These are phyloP conservation scores for Anisognathus igniventris DNA, from an alignment of 2,797 vertebrate species.

Conservation along the genomic window DNA sequence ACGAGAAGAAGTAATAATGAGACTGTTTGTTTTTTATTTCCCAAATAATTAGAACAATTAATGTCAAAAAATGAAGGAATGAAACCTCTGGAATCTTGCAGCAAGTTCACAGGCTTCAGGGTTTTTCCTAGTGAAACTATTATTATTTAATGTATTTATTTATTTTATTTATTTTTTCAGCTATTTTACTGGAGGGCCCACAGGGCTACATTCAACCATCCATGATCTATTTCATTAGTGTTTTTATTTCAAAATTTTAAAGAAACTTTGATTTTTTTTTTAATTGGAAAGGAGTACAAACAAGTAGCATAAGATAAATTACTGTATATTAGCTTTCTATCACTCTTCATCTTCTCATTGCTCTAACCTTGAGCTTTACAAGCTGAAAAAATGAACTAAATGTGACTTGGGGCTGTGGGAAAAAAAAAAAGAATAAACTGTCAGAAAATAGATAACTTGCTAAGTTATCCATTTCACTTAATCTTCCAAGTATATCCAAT, in stretches of 20 bases:
- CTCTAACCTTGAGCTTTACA: slow-evolving; percentile 19
- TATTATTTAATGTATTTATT: background rate
- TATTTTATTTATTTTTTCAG: background rate
- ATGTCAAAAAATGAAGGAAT: background rate
- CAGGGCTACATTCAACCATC: background rate
- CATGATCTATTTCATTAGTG: background rate
- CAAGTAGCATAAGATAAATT: background rate
- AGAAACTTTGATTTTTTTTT: background rate
- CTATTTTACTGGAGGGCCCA: background rate
- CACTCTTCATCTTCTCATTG: background rate
- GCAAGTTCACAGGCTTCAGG: rapidly evolving
- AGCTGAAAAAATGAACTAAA: background rate
- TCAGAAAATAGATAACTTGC: background rate
- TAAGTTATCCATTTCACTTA: background rate
- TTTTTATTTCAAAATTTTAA: background rate
- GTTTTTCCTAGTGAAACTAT: background rate
- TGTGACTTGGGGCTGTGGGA: background rate
- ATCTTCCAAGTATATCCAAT: background rate
- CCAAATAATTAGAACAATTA: background rate
- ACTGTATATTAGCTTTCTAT: background rate
- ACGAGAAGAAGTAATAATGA: background rate
- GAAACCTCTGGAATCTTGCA: background rate
- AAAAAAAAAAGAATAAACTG: background rate
- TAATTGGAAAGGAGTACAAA: background rate
- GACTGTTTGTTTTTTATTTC: background rate